Percentiles rank a stretch among this genome's conserved stretches.
These are phyloP conservation scores for Cerastis leucographa DNA, from an alignment of 2,888 invertebrate species.

Conservation along the genomic window DNA sequence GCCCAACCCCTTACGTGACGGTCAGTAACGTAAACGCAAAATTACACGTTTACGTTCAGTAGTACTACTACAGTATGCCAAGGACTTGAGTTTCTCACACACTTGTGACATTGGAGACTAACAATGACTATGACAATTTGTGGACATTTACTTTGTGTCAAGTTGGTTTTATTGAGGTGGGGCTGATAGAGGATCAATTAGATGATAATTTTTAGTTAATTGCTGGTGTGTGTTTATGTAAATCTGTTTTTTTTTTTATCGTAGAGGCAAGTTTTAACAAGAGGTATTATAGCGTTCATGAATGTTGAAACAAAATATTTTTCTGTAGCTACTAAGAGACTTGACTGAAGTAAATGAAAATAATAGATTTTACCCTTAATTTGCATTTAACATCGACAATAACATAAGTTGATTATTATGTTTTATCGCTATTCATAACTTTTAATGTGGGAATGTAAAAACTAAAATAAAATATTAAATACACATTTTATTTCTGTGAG, in stretches of 20 bases:
- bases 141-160: conserved; percentile 46
- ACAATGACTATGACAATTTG: conserved; percentile 47
- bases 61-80: conserved; percentile 53
- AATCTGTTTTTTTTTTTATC: not conserved
- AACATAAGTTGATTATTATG: not conserved
- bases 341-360: not conserved
- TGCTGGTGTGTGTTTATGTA: conserved; percentile 8
- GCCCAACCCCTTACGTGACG: conserved; percentile 44
- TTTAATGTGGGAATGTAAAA: not conserved
- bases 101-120: conserved; percentile 58
- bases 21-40: conserved; percentile 48
- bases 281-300: not conserved
- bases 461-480: not conserved
- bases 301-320: not conserved
- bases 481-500: not conserved
- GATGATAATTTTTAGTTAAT: conserved; percentile 32
- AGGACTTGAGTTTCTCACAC: conserved; percentile 60
- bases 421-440: not conserved
- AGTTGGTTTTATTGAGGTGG: conserved; percentile 36
- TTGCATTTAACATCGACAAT: not conserved
- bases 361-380: not conserved
- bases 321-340: not conserved
- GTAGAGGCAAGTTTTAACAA: not conserved
- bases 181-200: conserved; percentile 39
- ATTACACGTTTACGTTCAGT: conserved; percentile 43